phyloP scores from a whole-genome alignment of 2,113 vertebrate genomes.

The Grammatotria lemairii region DNA sequence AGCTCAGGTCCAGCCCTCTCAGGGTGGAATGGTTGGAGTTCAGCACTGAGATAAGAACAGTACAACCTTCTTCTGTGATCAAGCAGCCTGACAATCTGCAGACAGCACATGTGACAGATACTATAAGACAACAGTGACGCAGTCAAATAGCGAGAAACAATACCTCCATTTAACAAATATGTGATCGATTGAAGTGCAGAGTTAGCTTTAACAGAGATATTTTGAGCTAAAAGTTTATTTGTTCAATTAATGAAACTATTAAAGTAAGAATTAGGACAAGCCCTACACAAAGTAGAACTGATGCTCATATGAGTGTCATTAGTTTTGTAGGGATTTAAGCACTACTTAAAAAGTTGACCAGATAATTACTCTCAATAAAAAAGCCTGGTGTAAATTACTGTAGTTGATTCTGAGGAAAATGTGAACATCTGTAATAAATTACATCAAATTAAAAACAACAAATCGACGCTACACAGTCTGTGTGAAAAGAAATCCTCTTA shows the following conservation, averaged over 20 bases:
- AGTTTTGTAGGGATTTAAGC: neutral
- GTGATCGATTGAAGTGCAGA: neutral
- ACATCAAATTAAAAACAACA: neutral
- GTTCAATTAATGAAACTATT: neutral
- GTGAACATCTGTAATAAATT: neutral
- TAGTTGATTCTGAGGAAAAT: neutral
- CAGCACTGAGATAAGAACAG: neutral
- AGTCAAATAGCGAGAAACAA: neutral
- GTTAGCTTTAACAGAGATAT: neutral
- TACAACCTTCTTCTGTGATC: neutral
- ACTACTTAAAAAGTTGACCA: neutral
- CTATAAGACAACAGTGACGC: neutral
- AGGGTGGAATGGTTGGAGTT: neutral
- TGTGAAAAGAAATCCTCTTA: neutral
- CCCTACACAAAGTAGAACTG: neutral
- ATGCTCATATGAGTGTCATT: neutral
- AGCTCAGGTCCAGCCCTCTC: neutral
- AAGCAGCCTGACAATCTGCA: neutral
- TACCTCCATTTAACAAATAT: neutral
- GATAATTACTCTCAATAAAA: neutral
- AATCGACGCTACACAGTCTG: neutral
- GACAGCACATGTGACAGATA: neutral
- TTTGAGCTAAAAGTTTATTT: neutral
- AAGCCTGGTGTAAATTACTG: neutral
- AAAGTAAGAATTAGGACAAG: neutral